Conservation (phyloP, 2,113 vertebrate species). For the Felis chaus region DNA sequence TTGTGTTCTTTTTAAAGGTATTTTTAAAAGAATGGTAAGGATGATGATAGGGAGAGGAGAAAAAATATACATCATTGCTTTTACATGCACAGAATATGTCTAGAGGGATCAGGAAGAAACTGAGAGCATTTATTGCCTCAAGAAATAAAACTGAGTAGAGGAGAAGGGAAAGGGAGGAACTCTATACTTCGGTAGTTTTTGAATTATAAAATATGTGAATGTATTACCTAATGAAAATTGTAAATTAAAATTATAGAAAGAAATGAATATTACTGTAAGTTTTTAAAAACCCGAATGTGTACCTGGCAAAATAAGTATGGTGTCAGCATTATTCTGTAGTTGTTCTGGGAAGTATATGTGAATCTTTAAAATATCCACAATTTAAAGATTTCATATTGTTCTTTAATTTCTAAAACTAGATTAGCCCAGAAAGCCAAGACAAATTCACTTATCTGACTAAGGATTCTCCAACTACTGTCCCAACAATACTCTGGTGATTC, state of each 20-base stretch:
- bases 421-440: background rate
- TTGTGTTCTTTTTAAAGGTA: background rate
- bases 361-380: conserved; percentile 28
- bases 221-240: background rate
- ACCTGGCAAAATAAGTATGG: background rate
- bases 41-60: background rate
- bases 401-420: conserved; percentile 10
- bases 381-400: background rate
- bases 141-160: background rate
- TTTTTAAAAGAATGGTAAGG: background rate
- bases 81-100: background rate
- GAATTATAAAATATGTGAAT: conserved; percentile 1
- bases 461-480: background rate
- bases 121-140: background rate
- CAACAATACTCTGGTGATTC: background rate
- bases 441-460: background rate
- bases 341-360: background rate
- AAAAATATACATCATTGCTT: background rate
- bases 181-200: background rate
- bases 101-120: background rate
- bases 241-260: background rate
- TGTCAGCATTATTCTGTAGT: background rate
- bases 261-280: background rate
- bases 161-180: background rate
- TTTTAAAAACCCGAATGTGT: background rate